Percentiles rank a stretch among this genome's conserved stretches.
Evolutionary conservation across 2,797 vertebrate genomes (phyloP).

Genomic region (Gambusia yucatana): DNA sequence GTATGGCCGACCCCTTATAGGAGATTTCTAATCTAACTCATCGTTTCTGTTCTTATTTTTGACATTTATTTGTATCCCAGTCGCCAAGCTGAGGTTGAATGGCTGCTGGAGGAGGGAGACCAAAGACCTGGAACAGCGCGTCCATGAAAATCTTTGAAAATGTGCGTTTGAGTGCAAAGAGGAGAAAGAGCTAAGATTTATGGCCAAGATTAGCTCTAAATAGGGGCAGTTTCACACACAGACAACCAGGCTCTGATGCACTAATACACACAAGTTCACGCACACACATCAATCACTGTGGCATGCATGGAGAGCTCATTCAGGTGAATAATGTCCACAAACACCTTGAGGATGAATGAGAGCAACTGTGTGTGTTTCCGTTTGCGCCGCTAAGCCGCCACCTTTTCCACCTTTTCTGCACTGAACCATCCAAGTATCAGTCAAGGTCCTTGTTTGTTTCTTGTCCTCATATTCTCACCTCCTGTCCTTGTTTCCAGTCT

Average conservation of each 20-base stretch:
- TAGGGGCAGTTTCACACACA: slow-evolving; percentile 2
- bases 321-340: slow-evolving; percentile 30
- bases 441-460: slow-evolving; percentile 1
- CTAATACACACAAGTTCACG: not conserved
- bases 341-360: slow-evolving; percentile 32
- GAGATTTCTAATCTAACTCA: not conserved
- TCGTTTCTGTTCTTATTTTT: not conserved
- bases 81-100: not conserved
- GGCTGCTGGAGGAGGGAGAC: not conserved
- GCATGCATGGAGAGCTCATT: slow-evolving; percentile 9
- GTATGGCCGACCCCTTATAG: not conserved
- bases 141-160: not conserved
- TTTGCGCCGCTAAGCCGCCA: not conserved
- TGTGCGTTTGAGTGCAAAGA: not conserved
- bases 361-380: slow-evolving; percentile 6
- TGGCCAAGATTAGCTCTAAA: slow-evolving; percentile 25
- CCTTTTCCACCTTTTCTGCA: not conserved
- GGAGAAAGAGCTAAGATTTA: slow-evolving; percentile 20
- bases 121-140: not conserved
- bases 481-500: not conserved
- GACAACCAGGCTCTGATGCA: slow-evolving; percentile 3
- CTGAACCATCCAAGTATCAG: slow-evolving; percentile 1
- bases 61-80: not conserved
- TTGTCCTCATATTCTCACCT: not conserved
- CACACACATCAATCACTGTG: slow-evolving; percentile 16